Base-by-base conservation (phyloP, 2,888 invertebrate genomes). In the Myathropa florea region DNA sequence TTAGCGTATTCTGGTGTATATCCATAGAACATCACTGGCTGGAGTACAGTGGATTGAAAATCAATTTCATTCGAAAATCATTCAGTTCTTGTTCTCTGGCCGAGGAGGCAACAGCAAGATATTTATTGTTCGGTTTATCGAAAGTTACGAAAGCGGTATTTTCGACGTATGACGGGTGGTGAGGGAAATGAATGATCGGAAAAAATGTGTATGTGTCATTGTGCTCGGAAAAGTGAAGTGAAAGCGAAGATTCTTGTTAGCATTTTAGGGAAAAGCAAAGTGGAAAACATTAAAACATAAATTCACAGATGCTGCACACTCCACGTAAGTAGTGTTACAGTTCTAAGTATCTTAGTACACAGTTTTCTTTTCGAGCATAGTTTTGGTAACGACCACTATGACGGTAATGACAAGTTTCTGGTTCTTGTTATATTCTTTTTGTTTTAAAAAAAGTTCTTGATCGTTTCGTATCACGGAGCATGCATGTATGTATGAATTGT, bases 21-120 rank as follows among this genome's bases (percentile, higher is more conserved):
- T 46, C n/a, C 18, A 46, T 46, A 18, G 46, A 46, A 46, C 46
- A 21, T 46, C 18, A 18, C 18, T 18, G 46, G 18, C n/a, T 46
- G 46, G 46, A 46, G 46, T 46, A 46, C 18, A 46, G 46, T 46
- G 18, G 57, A 57, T 57, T 63, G 55, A 64, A 59, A 79, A 75
- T 63, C 64, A 73, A 79, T 83, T 79, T 73, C 39, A 59, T 33
- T 46, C 21, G 33, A 70, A 70, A 64, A 55, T 26, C 26, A 64
- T 79, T 83, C 60, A 83, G 83, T 83, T 64, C 14, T 63, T 1
- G 39, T 64, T 83, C 61, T 68, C 60, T 24, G 73, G 55, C 55
- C 57, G 30, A 39, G 24, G 73, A 57, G 68, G 23, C 18, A 79
- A 68, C 68, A 64, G 57, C 72, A 33, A 36, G 39, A 24, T 57